A percentile compares a stretch with the other conserved stretches of the same genome.
phyloP scores from a whole-genome alignment of 2,113 vertebrate species.

The Phoxinus phoxinus region DNA sequence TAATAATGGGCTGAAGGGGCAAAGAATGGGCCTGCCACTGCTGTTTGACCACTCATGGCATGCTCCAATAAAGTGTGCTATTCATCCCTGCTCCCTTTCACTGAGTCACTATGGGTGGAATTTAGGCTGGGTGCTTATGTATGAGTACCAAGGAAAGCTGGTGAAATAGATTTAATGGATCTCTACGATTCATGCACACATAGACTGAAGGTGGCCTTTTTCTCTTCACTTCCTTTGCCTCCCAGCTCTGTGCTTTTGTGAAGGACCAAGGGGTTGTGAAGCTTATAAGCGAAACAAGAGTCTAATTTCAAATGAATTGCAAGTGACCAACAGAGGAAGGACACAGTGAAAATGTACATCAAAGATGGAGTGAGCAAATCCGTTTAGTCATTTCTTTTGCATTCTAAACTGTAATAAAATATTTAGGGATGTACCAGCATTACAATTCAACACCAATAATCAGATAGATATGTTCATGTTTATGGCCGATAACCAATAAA shows the following conservation, averaged over 20 bases:
- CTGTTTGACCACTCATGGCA: constrained; percentile 70
- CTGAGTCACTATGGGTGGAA: constrained; percentile 59
- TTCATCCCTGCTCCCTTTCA: constrained; percentile 71
- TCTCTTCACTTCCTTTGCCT: constrained; percentile 57
- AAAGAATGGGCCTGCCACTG: constrained; percentile 65
- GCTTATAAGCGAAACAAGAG: constrained; percentile 62
- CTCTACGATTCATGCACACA: constrained; percentile 63
- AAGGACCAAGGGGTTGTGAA: constrained; percentile 49
- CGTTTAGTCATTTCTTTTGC: background rate
- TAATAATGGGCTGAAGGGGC: constrained; percentile 67
- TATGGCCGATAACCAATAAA: background rate
- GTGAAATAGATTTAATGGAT: constrained; percentile 70
- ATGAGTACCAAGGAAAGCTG: constrained; percentile 60
- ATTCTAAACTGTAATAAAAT: background rate
- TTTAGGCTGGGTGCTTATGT: constrained; percentile 65
- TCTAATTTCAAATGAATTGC: constrained; percentile 52
- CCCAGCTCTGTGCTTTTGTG: constrained; percentile 55
- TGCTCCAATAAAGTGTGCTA: constrained; percentile 73
- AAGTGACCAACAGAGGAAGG: constrained; percentile 41
- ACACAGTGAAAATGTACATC: constrained; percentile 50
- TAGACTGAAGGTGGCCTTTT: constrained; percentile 65
- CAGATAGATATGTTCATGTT: background rate
- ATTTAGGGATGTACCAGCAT: background rate
- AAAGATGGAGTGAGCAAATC: constrained; percentile 3
- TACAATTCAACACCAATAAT: too few relatives aligned